phyloP scores from a whole-genome alignment of 2,888 invertebrate species.

The Carabus problematicus region DNA sequence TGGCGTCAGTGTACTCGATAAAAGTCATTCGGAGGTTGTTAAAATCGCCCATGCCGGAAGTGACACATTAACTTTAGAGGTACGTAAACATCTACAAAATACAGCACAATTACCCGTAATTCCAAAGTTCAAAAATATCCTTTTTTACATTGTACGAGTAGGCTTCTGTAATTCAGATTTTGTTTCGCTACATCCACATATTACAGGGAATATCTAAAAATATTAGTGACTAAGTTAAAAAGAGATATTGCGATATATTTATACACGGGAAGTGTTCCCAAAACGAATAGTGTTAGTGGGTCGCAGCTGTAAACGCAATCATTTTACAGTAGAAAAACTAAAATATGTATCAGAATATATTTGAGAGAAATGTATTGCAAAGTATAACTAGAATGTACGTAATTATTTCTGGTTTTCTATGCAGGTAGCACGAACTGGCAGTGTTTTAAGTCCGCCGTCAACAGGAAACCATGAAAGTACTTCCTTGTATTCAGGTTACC shows the following conservation, averaged over 20 bases:
- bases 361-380: neutral
- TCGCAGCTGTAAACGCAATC: too few species aligned
- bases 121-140: too few species aligned
- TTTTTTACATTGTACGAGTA: slow-evolving; percentile 4
- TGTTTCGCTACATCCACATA: neutral
- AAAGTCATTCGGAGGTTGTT: slow-evolving; percentile 92
- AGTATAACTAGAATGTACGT: neutral
- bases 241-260: too few species aligned
- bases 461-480: slow-evolving; percentile 67
- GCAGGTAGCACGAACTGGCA: slow-evolving; percentile 84
- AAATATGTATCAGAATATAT: neutral
- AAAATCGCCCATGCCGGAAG: slow-evolving; percentile 89
- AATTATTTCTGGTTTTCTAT: slow-evolving; percentile 36
- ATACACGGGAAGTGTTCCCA: too few species aligned
- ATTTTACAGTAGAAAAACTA: neutral
- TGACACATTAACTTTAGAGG: slow-evolving; percentile 84
- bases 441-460: slow-evolving; percentile 75
- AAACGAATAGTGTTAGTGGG: too few species aligned
- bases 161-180: slow-evolving; percentile 4
- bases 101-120: too few species aligned
- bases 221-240: too few species aligned
- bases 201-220: too few species aligned
- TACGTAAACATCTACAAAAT: slow-evolving; percentile 49
- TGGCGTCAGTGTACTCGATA: slow-evolving; percentile 87
- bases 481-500: slow-evolving; percentile 75